Evolutionary conservation across 2,888 invertebrate species (phyloP).

Genomic region (Bombyx huttoni): DNA sequence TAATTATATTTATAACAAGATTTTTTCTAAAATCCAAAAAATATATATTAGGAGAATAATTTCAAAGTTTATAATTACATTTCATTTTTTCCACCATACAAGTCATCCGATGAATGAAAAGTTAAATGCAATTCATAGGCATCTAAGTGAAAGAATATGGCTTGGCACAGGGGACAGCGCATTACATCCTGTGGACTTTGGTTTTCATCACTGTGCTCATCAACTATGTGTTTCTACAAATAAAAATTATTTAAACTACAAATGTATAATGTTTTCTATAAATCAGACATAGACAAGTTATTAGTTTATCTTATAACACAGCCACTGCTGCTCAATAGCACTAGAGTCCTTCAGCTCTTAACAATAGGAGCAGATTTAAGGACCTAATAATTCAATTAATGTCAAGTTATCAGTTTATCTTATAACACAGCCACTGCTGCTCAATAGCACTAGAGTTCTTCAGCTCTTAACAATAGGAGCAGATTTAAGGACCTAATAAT

Average conservation of each 20-base stretch:
- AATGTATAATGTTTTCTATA: conserved; percentile 5
- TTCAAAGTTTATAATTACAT: conserved; percentile 26
- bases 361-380: too few species aligned
- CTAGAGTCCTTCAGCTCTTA: too few species aligned
- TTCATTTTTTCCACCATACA: conserved; percentile 73
- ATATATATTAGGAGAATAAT: background rate
- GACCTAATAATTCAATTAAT: too few species aligned
- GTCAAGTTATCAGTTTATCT: background rate
- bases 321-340: too few species aligned
- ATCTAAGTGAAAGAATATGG: conserved; percentile 75
- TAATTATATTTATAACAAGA: background rate
- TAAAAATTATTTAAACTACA: background rate
- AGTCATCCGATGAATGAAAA: conserved; percentile 74
- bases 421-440: too few species aligned
- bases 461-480: too few species aligned
- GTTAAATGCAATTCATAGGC: conserved; percentile 76
- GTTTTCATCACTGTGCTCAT: conserved; percentile 70
- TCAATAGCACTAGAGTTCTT: too few species aligned
- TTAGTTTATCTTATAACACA: background rate
- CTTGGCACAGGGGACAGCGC: conserved; percentile 76
- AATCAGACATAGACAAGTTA: background rate
- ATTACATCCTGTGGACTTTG: conserved; percentile 69
- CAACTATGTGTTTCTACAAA: conserved; percentile 67
- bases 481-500: too few species aligned
- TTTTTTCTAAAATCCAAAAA: background rate